Evolutionary conservation across 2,797 vertebrate genomes (phyloP), one percentile per base, ranked within the genome.

Genomic region (Sarcoramphus papa): DNA sequence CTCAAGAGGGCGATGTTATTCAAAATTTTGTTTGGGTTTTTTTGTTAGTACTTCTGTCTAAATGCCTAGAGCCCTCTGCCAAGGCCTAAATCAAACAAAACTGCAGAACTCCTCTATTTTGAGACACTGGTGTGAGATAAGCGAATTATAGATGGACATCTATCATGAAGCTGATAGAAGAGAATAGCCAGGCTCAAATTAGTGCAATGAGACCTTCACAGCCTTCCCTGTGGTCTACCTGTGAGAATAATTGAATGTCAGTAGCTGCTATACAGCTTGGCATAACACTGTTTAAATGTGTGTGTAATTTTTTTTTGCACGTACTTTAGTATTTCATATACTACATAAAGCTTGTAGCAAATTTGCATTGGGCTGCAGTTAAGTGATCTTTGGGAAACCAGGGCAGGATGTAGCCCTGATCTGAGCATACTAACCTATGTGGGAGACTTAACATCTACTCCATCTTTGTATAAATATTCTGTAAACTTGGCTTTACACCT

Each of bases 1-100:
- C 90, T 95, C 87, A 87, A 89, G 95, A 95, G 81, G 94, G 89
- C 94, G 91, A 59, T 75, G 27, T 75, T 56, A 62, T 41, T 75
- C 73, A 84, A 65, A 82, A 57, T 28, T 51, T 47, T 28, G 3
- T 9, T 31, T 18, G 9, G 2, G 4, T 25, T 6, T 35, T 33
- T 33, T 77, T 28, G 3, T 27, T 47, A 17, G 25, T 62, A 24
- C 19, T 60, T 51, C n/a, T 50, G 24, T 51, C 12, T 59, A 41
- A 76, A 80, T n/a, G 20, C 7, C 6, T n/a, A 10, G 25, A 80
- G 16, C 22, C 21, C 9, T 84, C 40, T 80, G 68, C 50, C 8
- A 27, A 56, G 33, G 69, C 22, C 24, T 31, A 17, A 45, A 68
- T 40, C 4, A 14, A 81, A 70, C 12, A 37, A 33, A 63, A n/a